Evolutionary conservation across 2,888 invertebrate genomes (phyloP), one percentile per base, ranked within the genome.

Genomic region (Orthosia gracilis): DNA sequence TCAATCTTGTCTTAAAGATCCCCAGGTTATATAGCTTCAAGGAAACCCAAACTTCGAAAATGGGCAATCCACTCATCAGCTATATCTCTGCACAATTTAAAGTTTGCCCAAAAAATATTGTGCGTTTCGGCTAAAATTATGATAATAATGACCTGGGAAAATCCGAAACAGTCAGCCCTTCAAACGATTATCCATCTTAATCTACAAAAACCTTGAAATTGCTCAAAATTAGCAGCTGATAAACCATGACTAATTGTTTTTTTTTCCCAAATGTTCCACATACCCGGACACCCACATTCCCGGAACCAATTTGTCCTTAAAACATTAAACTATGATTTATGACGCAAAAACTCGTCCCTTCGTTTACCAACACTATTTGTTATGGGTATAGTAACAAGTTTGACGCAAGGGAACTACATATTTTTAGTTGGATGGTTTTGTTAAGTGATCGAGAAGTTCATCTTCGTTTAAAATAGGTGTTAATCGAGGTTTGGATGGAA

Each of bases 281-380:
- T 49, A 26, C 23, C 23, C 50, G 78, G 64, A 76, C 78, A 68
- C 73, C 58, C 78, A 73, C 83, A 74, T 87, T 87, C 87, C 80
- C 75, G 79, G 85, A 88, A 86, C 80, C 83, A 87, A 90, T 90
- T 89, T 89, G 89, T 89, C 87, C 82, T 84, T 72, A 69, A 78
- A 47, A 70, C 75, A 78, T 87, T 76, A 80, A 87, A 86, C 65
- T 78, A 88, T 88, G 80, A 87, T 74, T 83, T 75, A 87, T 45
- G 76, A 47, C 63, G 73, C 84, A 89, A 89, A 89, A 89, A 89
- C 73, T 52, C 15, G 57, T 40, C 78, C 78, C 59, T 61, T 73
- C 72, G 58, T 69, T 66, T 66, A 52, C 68, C 49, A 13, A 66
- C 54, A 50, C 31, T 59, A 52, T 76, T 76, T 66, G 65, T 82